Evolutionary conservation across 2,113 vertebrate genomes (phyloP).

Genomic region (Ursus arctos): DNA sequence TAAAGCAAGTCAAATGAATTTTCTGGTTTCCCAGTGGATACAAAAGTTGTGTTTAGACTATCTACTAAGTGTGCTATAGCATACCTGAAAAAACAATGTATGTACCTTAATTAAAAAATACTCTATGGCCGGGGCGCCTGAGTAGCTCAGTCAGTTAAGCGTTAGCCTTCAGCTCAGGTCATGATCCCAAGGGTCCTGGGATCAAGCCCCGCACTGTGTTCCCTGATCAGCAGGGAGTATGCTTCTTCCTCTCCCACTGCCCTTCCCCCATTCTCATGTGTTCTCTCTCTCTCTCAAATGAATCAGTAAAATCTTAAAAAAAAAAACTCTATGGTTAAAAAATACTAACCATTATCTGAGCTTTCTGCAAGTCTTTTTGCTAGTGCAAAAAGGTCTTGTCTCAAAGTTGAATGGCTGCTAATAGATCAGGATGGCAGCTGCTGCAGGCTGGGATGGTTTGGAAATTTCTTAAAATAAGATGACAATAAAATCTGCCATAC

Average conservation of each 20-base stretch:
- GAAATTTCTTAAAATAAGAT: not conserved
- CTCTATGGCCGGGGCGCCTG: not conserved
- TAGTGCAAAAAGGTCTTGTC: not conserved
- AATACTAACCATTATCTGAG: not conserved
- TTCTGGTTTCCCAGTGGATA: not conserved
- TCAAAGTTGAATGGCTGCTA: not conserved
- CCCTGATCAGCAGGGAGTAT: no score
- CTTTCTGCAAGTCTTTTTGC: not conserved
- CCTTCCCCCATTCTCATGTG: no score
- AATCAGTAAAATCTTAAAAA: not conserved
- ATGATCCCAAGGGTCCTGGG: no score
- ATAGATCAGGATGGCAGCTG: not conserved
- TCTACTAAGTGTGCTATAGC: not conserved
- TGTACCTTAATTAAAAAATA: not conserved
- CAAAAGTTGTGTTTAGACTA: not conserved
- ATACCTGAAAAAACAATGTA: not conserved
- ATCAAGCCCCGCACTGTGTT: no score
- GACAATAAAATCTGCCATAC: not conserved
- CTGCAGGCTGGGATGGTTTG: not conserved
- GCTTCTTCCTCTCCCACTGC: no score
- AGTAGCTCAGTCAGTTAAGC: no score
- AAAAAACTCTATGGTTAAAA: not conserved
- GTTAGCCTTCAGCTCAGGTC: not conserved
- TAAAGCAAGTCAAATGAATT: not conserved
- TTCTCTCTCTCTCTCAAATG: no score